phyloP scores from a whole-genome alignment of 2,113 vertebrate species.

The Vombatus ursinus region DNA sequence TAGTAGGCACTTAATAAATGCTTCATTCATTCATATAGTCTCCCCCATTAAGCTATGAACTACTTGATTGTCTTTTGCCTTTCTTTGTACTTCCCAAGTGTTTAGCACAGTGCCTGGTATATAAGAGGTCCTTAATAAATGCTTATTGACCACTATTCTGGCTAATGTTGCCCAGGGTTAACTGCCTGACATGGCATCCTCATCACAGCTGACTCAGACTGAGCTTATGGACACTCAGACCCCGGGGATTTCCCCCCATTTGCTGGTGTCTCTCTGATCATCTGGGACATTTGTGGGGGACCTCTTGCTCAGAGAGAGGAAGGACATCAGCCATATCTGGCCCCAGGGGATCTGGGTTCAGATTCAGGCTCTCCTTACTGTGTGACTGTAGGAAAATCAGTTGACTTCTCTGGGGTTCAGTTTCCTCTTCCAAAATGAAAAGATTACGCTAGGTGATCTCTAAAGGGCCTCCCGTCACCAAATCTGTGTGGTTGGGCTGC shows the following conservation, averaged over 20 bases:
- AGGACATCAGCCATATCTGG: background rate
- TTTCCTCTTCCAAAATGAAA: background rate
- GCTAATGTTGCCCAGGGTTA: background rate
- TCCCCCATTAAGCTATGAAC: no score
- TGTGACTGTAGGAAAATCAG: background rate
- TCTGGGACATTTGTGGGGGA: background rate
- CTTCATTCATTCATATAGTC: no score
- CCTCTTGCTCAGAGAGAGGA: background rate
- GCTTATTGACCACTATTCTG: background rate
- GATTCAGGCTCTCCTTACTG: background rate
- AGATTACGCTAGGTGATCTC: background rate
- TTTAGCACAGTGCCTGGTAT: background rate
- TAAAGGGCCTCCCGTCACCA: background rate
- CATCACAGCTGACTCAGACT: background rate
- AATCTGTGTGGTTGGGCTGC: background rate
- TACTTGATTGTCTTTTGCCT: background rate
- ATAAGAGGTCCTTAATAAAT: background rate
- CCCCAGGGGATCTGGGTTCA: background rate
- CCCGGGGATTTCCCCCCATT: background rate
- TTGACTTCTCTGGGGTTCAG: background rate
- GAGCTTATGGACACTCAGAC: background rate
- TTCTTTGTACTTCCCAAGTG: background rate
- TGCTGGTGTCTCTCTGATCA: background rate
- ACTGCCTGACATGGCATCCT: background rate
- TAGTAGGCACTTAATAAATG: background rate